Evolutionary conservation across 2,888 invertebrate species (phyloP).

Genomic region (Mesochorus sp.): DNA sequence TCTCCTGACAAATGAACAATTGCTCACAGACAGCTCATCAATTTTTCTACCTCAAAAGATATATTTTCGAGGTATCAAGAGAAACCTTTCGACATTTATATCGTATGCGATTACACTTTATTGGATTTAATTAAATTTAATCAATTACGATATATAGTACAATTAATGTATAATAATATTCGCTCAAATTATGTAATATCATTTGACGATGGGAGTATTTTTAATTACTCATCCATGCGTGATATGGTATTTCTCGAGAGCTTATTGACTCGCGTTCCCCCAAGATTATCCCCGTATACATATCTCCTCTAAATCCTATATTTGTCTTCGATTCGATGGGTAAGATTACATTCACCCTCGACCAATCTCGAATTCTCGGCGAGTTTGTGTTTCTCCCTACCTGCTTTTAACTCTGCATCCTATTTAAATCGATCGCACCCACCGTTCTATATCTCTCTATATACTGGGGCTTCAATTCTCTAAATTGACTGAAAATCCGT

Average conservation of each 20-base stretch:
- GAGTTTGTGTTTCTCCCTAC: constrained; percentile 13
- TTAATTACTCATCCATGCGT: no score
- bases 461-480: constrained; percentile 29
- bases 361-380: constrained; percentile 2
- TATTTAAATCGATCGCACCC: constrained; percentile 51
- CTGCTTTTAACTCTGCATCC: constrained; percentile 24
- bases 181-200: no score
- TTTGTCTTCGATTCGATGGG: constrained; percentile 43
- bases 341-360: constrained; percentile 25
- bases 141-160: no score
- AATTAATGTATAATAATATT: no score
- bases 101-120: no score
- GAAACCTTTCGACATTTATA: no score
- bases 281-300: constrained; percentile 20
- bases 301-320: constrained; percentile 24
- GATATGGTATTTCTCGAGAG: constrained; percentile 9
- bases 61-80: no score
- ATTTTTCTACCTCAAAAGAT: background rate
- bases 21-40: background rate
- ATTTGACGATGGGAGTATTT: no score
- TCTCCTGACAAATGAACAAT: background rate
- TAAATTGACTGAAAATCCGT: constrained; percentile 40
- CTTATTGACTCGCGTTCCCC: background rate
- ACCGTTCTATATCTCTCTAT: background rate
- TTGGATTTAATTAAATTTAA: no score